Percentiles rank a stretch among this genome's conserved stretches.
Evolutionary conservation across 2,113 vertebrate species (phyloP).

Genomic region (Nothoprocta perdicaria): DNA sequence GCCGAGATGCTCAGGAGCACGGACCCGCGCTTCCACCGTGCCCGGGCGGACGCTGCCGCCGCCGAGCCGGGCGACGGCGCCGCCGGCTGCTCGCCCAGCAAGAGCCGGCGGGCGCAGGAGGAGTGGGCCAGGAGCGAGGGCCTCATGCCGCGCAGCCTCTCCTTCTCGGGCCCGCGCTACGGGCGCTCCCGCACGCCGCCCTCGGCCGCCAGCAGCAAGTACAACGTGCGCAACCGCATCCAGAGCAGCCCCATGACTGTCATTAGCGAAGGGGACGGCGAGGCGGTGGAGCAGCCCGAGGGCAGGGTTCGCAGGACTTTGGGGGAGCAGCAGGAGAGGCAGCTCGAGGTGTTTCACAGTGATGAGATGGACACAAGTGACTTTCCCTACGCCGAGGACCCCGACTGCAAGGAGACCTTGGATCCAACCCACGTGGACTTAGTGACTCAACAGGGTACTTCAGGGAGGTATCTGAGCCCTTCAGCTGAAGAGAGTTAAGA

Average conservation of each 20-base stretch:
- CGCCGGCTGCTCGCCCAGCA: constrained; percentile 75
- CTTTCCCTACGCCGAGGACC: constrained; percentile 7
- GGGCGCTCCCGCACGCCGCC: constrained; percentile 92
- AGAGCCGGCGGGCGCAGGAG: constrained; percentile 81
- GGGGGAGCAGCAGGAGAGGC: constrained; percentile 34
- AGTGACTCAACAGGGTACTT: constrained; percentile 29
- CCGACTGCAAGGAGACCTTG: constrained; percentile 1
- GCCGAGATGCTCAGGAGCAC: constrained; percentile 95
- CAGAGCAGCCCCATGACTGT: constrained; percentile 98
- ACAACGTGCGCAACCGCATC: constrained; percentile 89
- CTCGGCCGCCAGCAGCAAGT: constrained; percentile 95
- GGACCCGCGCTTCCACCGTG: constrained; percentile 88
- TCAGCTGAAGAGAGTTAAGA: constrained; percentile 79
- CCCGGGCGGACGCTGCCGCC: constrained; percentile 75
- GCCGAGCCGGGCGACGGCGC: constrained; percentile 73
- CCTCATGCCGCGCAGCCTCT: constrained; percentile 83
- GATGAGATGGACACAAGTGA: constrained; percentile 39
- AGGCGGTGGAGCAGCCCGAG: constrained; percentile 80
- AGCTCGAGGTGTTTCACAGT: constrained; percentile 50
- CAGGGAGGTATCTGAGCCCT: constrained; percentile 77
- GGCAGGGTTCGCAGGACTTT: constrained; percentile 56
- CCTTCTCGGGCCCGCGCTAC: constrained; percentile 82
- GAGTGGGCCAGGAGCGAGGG: constrained; percentile 91
- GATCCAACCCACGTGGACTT: constrained; percentile 30
- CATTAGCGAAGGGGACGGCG: constrained; percentile 94